Evolutionary conservation across 2,888 invertebrate species (phyloP), one percentile per base, ranked within the genome.

Genomic region (Mythimna impura): DNA sequence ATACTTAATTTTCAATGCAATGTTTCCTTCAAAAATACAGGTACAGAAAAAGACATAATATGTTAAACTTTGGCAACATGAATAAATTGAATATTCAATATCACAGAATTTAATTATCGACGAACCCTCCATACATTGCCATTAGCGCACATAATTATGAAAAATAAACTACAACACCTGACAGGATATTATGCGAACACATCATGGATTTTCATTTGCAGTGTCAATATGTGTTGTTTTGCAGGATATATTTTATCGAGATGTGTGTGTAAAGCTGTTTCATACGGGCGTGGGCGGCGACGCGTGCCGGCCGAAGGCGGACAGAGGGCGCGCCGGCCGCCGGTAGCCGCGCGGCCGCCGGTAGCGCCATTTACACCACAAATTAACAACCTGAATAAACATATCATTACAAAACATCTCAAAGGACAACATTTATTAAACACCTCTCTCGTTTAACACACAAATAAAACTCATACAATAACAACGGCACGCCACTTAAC

Each of bases 311-410:
- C 65, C 73, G 76, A 75, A 79, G 73, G 76, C 77, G 73, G 76
- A 52, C 76, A 40, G 54, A 80, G 77, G 76, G 80, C 82, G 89
- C 86, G 87, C 88, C 64, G 10, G 14, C 40, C 57, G 52, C 57
- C 76, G 36, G 84, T 77, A 84, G 85, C 86, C 86, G 88, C 82
- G 71, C 71, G 81, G 86, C 76, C 76, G 78, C 76, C 88, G 74
- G 88, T 89, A 91, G 90, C 90, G 76, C 81, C 89, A 84, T 86
- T 87, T 86, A 87, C 85, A 87, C 86, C 86, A 86, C 84, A 86
- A 86, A 89, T 89, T 88, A 90, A 89, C 89, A 84, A 80, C 74
- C 81, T 77, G 63, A 82, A 82, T 81, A 78, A 82, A 83, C 77
- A 85, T 78, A 87, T 83, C 77, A 78, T 73, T 71, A 80, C 76